phyloP scores from a whole-genome alignment of 2,113 vertebrate genomes.

The Galeopterus variegatus region DNA sequence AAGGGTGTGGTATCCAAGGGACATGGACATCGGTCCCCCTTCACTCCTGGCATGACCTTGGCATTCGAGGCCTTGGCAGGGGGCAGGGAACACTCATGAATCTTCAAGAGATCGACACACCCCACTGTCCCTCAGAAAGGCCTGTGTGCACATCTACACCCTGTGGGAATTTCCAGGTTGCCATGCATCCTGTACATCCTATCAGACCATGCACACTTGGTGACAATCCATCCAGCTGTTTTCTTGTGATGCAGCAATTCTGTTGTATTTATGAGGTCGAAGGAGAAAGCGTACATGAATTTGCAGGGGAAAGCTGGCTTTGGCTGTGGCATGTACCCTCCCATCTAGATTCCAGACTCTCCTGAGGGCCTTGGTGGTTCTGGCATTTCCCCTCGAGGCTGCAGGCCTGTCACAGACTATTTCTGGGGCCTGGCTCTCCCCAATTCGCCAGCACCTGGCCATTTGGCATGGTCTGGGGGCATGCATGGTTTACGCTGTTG shows the following conservation, averaged over 20 bases:
- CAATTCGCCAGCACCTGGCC: no score
- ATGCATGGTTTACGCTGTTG: neutral
- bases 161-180: neutral
- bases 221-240: neutral
- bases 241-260: neutral
- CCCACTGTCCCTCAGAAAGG: neutral
- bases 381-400: neutral
- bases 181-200: neutral
- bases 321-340: neutral
- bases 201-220: no score
- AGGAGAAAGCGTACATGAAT: neutral
- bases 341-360: neutral
- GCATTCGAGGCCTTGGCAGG: neutral
- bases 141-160: neutral
- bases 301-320: no score
- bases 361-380: neutral
- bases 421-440: neutral
- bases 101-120: neutral
- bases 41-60: neutral
- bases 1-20: neutral
- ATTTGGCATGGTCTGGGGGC: neutral
- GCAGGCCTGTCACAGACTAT: neutral
- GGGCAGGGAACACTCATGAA: neutral
- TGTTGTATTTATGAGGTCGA: no score
- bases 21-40: neutral